phyloP scores from a whole-genome alignment of 2,888 invertebrate genomes.

The Drosophila kokeensis region DNA sequence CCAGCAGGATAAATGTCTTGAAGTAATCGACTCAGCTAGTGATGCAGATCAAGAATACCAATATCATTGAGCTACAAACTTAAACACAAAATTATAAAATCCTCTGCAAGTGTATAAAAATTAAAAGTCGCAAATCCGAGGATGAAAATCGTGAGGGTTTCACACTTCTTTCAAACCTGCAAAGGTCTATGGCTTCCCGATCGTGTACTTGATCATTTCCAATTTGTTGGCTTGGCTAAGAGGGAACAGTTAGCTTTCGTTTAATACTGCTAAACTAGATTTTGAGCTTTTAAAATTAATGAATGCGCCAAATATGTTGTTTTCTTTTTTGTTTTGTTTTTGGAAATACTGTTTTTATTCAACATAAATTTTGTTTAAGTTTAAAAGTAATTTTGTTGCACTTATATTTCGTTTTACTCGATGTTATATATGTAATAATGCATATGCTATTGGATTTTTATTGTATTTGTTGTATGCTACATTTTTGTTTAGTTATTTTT shows the following conservation, averaged over 20 bases:
- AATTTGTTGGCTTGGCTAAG: neutral
- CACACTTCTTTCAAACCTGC: neutral
- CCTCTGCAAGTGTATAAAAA: neutral
- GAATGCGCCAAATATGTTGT: conserved; percentile 2
- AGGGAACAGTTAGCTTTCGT: neutral
- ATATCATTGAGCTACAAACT: too few relatives aligned
- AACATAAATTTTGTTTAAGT: conserved; percentile 78
- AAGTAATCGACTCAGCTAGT: neutral
- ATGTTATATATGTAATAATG: conserved; percentile 79
- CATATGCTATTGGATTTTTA: conserved; percentile 69
- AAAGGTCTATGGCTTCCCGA: neutral
- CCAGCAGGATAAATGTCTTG: neutral
- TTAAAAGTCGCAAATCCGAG: neutral
- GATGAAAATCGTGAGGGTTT: neutral
- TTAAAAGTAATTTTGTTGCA: conserved; percentile 77
- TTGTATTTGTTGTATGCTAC: conserved; percentile 56
- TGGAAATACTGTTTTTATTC: conserved; percentile 81
- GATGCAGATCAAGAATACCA: neutral
- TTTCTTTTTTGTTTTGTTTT: conserved; percentile 47
- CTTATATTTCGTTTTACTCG: conserved; percentile 74
- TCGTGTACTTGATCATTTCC: neutral
- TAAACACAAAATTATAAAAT: neutral
- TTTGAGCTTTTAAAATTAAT: neutral
- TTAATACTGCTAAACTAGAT: neutral
- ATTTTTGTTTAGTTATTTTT: conserved; percentile 58